Evolutionary conservation across 1,140 invertebrate species (phyloP).

Genomic region (Caenorhabditis tropicalis): DNA sequence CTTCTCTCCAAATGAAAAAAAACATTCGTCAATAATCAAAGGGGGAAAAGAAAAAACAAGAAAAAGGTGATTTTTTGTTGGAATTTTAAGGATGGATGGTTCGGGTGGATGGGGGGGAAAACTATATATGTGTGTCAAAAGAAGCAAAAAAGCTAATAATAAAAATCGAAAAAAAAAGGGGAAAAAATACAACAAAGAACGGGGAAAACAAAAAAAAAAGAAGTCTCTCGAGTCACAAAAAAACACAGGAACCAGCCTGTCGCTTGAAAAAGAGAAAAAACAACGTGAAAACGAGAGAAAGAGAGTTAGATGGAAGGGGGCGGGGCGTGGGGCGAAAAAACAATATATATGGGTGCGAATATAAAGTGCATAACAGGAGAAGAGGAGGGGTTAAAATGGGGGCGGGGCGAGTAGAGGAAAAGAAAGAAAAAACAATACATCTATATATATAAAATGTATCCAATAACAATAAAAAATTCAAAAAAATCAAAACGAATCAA

Average conservation of each 20-base stretch:
- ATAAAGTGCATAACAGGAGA: conserved; percentile 19
- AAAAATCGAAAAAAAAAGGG: background rate
- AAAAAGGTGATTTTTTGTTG: no score
- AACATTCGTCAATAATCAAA: no score
- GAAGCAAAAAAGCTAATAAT: background rate
- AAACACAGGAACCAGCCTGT: background rate
- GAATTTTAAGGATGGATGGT: no score
- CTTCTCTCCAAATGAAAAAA: no score
- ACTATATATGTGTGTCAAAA: no score
- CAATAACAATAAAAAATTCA: background rate
- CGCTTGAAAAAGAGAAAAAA: background rate
- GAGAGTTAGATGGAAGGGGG: background rate
- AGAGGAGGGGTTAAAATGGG: background rate
- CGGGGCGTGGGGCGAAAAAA: no score
- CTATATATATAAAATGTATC: background rate
- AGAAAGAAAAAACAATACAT: conserved; percentile 20
- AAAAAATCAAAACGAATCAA: background rate
- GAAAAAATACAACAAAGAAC: background rate
- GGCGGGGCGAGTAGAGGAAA: background rate
- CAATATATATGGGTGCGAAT: background rate
- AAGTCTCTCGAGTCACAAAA: no score
- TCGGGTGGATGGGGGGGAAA: background rate
- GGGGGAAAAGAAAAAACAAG: no score
- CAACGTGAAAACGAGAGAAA: conserved; percentile 15
- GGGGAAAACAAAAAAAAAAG: no score